These are phyloP conservation scores for Turnix velox DNA, from an alignment of 2,113 vertebrate species.

Conservation along the genomic window DNA sequence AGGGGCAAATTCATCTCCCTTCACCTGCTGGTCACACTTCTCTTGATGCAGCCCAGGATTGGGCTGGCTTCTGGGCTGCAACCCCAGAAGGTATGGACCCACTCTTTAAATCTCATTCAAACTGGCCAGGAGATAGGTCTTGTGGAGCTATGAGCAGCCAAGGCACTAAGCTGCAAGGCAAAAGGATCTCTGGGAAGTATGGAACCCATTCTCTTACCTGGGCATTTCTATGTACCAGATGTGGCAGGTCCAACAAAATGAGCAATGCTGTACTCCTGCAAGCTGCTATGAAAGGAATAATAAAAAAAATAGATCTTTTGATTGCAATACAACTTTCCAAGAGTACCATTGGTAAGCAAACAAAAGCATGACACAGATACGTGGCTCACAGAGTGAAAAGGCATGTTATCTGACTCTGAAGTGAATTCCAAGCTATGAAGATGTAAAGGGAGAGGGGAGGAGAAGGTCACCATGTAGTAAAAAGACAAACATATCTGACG, in stretches of 20 bases:
- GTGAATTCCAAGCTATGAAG: slow-evolving; percentile 3
- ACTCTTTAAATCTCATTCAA: neutral
- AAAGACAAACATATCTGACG: slow-evolving; percentile 61
- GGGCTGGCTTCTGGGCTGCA: too few relatives aligned
- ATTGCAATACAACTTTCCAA: neutral
- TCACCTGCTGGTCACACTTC: too few relatives aligned
- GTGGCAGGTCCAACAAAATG: neutral
- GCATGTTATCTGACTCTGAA: neutral
- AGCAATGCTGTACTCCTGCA: neutral
- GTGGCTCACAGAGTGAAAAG: neutral
- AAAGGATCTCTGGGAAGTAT: neutral
- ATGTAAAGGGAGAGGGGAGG: slow-evolving; percentile 14
- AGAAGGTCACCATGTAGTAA: slow-evolving; percentile 54
- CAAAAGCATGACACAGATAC: neutral
- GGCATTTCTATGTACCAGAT: neutral
- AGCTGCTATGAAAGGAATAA: neutral
- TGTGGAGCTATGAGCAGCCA: neutral
- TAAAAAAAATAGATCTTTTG: neutral
- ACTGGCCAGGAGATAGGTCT: neutral
- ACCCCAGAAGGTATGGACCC: neutral
- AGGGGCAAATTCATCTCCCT: too few relatives aligned
- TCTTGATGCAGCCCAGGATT: too few relatives aligned
- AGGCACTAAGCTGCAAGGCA: neutral
- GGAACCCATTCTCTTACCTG: neutral
- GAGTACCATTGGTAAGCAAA: fast-evolving